Conservation (phyloP, 2,113 vertebrate genomes). For the Cochlearius cochlearius region DNA sequence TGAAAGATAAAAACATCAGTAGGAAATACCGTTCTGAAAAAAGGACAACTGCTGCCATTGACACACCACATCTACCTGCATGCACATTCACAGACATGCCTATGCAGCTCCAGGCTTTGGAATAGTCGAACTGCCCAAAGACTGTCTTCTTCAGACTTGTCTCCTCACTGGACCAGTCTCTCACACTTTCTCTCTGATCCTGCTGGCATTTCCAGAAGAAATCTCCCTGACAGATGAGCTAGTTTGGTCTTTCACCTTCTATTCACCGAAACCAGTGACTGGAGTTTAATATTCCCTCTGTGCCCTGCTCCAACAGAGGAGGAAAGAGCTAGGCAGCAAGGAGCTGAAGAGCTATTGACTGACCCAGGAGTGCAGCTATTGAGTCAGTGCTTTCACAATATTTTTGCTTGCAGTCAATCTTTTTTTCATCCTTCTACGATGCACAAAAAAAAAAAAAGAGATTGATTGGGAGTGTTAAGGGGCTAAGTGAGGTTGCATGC, state of each 20-base stretch:
- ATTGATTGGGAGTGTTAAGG: background rate
- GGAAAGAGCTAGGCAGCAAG: background rate
- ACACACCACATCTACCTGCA: background rate
- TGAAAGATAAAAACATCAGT: background rate
- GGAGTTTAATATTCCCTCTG: background rate
- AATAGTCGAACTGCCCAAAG: background rate
- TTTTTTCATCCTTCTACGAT: background rate
- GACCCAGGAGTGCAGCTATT: background rate
- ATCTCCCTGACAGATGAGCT: background rate
- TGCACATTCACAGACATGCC: fast-evolving
- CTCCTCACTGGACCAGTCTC: background rate
- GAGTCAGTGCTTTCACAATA: background rate
- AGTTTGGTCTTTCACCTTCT: background rate
- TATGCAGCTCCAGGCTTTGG: background rate
- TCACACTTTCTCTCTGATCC: background rate
- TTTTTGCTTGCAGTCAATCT: background rate
- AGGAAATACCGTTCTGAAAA: background rate
- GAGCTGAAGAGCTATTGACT: background rate
- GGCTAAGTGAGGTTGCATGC: background rate
- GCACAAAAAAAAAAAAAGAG: background rate
- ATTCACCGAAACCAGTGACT: background rate
- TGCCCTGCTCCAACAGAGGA: background rate
- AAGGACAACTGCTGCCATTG: background rate
- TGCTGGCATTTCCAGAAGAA: background rate
- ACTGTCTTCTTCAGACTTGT: background rate